Conservation (phyloP, 2,113 vertebrate species). For the Mustela lutreola region DNA sequence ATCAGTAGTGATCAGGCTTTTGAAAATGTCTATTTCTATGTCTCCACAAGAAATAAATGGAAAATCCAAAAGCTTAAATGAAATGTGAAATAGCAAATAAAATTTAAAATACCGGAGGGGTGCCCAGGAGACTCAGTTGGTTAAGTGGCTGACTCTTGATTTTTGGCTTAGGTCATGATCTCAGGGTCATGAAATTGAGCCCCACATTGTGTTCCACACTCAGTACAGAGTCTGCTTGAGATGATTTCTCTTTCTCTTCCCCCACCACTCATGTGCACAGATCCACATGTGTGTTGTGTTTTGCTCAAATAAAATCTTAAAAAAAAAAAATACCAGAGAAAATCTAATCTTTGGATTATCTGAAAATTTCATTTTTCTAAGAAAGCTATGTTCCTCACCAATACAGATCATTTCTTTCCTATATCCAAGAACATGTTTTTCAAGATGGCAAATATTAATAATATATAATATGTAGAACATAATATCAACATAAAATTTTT, state of each 20-base stretch:
- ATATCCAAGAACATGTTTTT: not conserved
- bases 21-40: not conserved
- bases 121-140: not conserved
- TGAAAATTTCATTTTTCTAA: constrained; percentile 21
- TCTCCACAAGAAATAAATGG: not conserved
- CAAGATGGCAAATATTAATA: not conserved
- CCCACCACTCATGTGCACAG: not conserved
- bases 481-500: not conserved
- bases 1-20: not conserved
- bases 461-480: not conserved
- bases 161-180: not conserved
- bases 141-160: not conserved
- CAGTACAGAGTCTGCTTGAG: not conserved
- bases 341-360: not conserved
- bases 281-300: not conserved
- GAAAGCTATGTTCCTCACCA: not conserved
- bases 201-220: not conserved
- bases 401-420: not conserved
- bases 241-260: not conserved
- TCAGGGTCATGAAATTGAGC: not conserved
- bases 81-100: not conserved
- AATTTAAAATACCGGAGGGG: not conserved
- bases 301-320: not conserved
- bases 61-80: not conserved
- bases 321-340: constrained; percentile 11